Percentiles rank a stretch among this genome's conserved stretches.
Conservation (phyloP, 92 coral and sea anemone genomes). For the Actinostola sp. region DNA sequence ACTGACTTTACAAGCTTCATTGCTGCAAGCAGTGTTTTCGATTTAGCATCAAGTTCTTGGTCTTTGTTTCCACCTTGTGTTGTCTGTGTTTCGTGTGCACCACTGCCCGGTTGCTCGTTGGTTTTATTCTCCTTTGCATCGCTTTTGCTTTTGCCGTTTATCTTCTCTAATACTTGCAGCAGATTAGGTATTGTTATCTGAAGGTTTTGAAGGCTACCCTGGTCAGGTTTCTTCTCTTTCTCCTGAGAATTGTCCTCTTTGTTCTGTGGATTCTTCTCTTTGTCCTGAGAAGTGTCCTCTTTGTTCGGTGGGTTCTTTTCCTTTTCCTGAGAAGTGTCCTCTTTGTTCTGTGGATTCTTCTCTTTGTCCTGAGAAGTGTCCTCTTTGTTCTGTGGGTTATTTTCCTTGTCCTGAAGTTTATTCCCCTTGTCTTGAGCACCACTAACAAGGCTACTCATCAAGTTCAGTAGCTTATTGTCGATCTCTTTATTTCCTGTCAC, state of each 20-base stretch:
- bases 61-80: not conserved
- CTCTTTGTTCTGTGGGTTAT: not conserved
- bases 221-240: constrained; percentile 5
- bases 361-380: not conserved
- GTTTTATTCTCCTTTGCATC: constrained; percentile 16
- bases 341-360: constrained; percentile 2
- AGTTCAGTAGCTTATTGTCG: constrained; percentile 15
- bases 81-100: not conserved
- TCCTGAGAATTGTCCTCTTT: not conserved
- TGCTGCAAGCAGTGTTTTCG: constrained; percentile 24
- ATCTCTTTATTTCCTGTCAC: constrained; percentile 21
- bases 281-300: not conserved
- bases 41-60: not conserved
- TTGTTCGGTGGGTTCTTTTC: constrained; percentile 3
- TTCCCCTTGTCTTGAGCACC: not conserved
- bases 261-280: not conserved
- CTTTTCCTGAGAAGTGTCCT: not conserved
- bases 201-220: not conserved
- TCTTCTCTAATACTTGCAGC: constrained; percentile 4
- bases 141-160: constrained; percentile 17
- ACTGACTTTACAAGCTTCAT: constrained; percentile 18
- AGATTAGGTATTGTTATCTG: constrained; percentile 4
- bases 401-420: not conserved
- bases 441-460: constrained; percentile 17
- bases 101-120: not conserved